Conservation (phyloP, 2,113 vertebrate species). For the Gorsachius goisagi region DNA sequence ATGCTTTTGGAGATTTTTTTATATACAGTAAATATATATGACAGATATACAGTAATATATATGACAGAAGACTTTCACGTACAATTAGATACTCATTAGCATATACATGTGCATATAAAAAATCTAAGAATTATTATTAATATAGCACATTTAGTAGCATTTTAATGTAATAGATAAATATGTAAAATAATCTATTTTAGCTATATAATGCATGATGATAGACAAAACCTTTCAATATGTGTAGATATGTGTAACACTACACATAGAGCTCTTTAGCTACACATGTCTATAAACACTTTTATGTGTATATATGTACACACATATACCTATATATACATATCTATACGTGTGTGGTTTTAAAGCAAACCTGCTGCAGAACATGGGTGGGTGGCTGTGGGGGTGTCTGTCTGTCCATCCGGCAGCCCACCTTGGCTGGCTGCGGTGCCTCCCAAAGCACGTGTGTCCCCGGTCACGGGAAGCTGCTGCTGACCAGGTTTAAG, state of each 20-base stretch:
- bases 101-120: too few relatives aligned
- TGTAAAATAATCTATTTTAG: not conserved
- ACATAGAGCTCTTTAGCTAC: too few relatives aligned
- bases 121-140: not conserved
- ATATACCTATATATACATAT: too few relatives aligned
- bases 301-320: not conserved
- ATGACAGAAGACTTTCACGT: not conserved
- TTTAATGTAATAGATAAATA: not conserved
- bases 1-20: not conserved
- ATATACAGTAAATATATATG: not conserved
- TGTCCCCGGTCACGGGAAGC: rapidly evolving
- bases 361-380: not conserved
- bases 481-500: not conserved
- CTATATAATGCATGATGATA: too few relatives aligned
- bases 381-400: not conserved
- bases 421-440: not conserved
- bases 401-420: not conserved
- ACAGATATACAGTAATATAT: not conserved
- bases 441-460: rapidly evolving
- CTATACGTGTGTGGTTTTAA: not conserved
- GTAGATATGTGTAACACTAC: too few relatives aligned
- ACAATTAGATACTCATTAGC: not conserved
- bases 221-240: not conserved
- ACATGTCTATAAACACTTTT: not conserved
- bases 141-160: not conserved